Evolutionary conservation across 2,797 vertebrate species (phyloP).

Genomic region (Sparidentex hasta): DNA sequence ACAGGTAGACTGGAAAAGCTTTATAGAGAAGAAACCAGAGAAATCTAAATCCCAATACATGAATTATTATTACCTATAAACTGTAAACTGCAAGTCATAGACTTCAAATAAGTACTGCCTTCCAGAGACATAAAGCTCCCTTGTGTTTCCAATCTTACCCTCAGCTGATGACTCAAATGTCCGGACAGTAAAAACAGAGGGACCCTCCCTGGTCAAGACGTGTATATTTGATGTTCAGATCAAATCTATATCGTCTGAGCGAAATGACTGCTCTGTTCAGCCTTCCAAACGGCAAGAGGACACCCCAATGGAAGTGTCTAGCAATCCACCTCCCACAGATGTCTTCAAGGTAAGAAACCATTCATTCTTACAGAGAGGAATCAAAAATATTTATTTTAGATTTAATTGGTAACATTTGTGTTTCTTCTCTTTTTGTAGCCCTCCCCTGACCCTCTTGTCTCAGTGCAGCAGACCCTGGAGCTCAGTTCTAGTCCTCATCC

Average conservation of each 20-base stretch:
- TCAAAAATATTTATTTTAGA: background rate
- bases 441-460: slow-evolving; percentile 88
- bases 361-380: background rate
- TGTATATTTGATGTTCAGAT: slow-evolving; percentile 96
- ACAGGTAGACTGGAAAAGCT: no score
- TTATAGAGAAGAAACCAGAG: no score
- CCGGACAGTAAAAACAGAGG: slow-evolving; percentile 94
- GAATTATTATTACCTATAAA: background rate
- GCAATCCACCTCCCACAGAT: slow-evolving; percentile 87
- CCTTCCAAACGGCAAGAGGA: slow-evolving; percentile 92
- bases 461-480: slow-evolving; percentile 92
- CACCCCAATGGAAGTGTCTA: slow-evolving; percentile 97
- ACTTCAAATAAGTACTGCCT: background rate
- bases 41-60: background rate
- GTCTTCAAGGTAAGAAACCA: slow-evolving; percentile 87
- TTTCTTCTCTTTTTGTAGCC: slow-evolving; percentile 69
- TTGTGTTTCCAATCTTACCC: slow-evolving; percentile 39
- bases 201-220: slow-evolving; percentile 89
- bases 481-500: slow-evolving; percentile 86
- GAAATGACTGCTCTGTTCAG: slow-evolving; percentile 87
- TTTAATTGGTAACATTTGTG: slow-evolving; percentile 17
- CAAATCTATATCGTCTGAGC: slow-evolving; percentile 85
- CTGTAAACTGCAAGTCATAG: background rate
- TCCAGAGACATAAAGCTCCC: background rate
- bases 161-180: slow-evolving; percentile 87